Conservation (phyloP, 2,888 invertebrate species). For the Heliconius hortense region DNA sequence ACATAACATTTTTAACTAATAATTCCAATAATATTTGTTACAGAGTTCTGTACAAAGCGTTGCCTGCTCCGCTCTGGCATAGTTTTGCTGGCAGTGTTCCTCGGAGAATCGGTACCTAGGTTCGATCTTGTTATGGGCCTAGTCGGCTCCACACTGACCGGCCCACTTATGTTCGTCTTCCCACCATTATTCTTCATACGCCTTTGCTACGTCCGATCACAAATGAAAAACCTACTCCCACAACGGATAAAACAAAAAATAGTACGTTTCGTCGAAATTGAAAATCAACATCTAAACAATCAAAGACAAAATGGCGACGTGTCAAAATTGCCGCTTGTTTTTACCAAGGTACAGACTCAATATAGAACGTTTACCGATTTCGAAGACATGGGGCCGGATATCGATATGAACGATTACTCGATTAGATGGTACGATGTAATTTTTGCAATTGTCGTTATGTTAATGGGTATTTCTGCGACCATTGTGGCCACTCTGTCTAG, state of each 20-base stretch:
- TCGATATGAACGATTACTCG: constrained; percentile 52
- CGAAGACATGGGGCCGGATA: constrained; percentile 42
- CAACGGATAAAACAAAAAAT: constrained; percentile 20
- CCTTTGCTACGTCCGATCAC: constrained; percentile 79
- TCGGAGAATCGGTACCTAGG: constrained; percentile 91
- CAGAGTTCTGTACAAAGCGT: constrained; percentile 89
- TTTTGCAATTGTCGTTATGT: constrained; percentile 81
- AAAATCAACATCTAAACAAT: constrained; percentile 17
- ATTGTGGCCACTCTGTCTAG: constrained; percentile 87
- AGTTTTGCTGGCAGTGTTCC: constrained; percentile 86
- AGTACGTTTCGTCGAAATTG: constrained; percentile 16
- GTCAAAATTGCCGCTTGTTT: constrained; percentile 58
- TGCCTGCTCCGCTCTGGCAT: constrained; percentile 87
- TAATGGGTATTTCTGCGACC: constrained; percentile 85
- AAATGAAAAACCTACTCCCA: constrained; percentile 43
- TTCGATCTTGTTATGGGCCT: constrained; percentile 94
- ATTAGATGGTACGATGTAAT: constrained; percentile 75
- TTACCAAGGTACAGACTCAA: constrained; percentile 49
- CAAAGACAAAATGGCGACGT: constrained; percentile 44
- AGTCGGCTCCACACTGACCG: constrained; percentile 91
- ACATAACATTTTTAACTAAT: not conserved
- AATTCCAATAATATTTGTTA: constrained; percentile 47
- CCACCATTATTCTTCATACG: constrained; percentile 91
- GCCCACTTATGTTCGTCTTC: constrained; percentile 91
- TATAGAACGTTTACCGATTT: constrained; percentile 63